Base-by-base conservation (phyloP, 2,888 invertebrate species). In the Trachelus tabidus region DNA sequence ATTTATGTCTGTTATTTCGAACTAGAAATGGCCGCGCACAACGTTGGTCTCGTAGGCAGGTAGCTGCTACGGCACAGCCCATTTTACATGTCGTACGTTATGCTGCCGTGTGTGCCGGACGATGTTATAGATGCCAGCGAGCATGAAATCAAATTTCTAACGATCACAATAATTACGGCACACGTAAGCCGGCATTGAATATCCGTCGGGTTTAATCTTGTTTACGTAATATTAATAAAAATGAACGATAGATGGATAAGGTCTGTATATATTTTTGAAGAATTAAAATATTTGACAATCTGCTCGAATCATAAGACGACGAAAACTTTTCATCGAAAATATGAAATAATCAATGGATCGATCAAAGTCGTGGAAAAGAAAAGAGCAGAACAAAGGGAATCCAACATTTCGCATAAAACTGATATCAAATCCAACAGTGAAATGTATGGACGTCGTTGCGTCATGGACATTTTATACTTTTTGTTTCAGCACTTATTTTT, bases 131-230 rank as follows among this genome's bases (percentile, higher is more conserved):
- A 86, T 85, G 86, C 87, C 86, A 71, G 83, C 84, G 81, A 86
- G 87, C 87, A 87, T 88, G 88, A 89, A 89, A 89, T 89, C 87
- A 89, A 88, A 88, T 88, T 87, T 88, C 87, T 88, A 88, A 88
- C 88, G 86, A 88, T 87, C 85, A 83, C 79, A 83, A 84, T 81
- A 85, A 86, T 86, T 83, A 80, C 81, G 71, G 4, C 11, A 71
- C 23, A 23, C 23, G 23, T 56, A 56, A 56, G 23, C 2, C 56
- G 23, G 0, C 23, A 56, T 56, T 23, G 23, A 56, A 23, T 9
- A 23, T 56, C 9, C 23, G 23, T 56, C 56, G 9, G 23, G 23
- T 9, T 56, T 56, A 56, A 56, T 23, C 9, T 15, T 56, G 6
- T 73, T 78, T 78, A 78, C 76, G 78, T 76, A 73, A 78, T 73